Evolutionary conservation across 2,888 invertebrate genomes (phyloP).

Genomic region (Pseudoips prasinana): DNA sequence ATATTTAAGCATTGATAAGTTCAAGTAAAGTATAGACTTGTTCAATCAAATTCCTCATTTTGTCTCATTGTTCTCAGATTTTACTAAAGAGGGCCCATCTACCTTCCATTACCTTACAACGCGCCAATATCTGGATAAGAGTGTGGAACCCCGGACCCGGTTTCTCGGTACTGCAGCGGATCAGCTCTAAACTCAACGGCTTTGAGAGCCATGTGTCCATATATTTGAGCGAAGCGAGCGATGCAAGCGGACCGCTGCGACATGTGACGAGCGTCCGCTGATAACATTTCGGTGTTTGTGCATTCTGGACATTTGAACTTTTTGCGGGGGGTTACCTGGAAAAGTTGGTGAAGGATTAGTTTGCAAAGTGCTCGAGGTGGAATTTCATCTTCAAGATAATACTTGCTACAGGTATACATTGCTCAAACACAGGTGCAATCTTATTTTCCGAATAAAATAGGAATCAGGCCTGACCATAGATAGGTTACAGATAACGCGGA

Average conservation of each 20-base stretch:
- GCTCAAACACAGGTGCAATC: too few relatives aligned
- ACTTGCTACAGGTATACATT: too few relatives aligned
- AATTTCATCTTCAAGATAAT: too few relatives aligned
- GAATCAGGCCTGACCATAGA: too few relatives aligned
- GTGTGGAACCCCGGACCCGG: conserved; percentile 92
- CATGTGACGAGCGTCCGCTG: conserved; percentile 96
- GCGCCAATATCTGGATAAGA: conserved; percentile 93
- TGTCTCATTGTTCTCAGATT: too few relatives aligned
- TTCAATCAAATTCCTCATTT: too few relatives aligned
- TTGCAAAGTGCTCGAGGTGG: too few relatives aligned
- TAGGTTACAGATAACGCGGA: too few relatives aligned
- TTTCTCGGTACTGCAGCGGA: conserved; percentile 95
- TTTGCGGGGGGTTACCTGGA: conserved; percentile 95
- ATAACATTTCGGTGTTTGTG: conserved; percentile 95
- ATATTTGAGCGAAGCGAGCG: conserved; percentile 88
- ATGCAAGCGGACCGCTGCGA: conserved; percentile 95
- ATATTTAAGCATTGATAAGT: too few relatives aligned
- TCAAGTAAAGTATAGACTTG: too few relatives aligned
- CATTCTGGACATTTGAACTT: conserved; percentile 99
- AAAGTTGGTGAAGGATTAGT: too few relatives aligned
- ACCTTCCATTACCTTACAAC: conserved; percentile 81
- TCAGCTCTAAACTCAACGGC: conserved; percentile 97
- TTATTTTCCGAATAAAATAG: too few relatives aligned
- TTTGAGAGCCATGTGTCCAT: conserved; percentile 93
- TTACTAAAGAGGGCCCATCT: conserved; percentile 10